phyloP scores from a whole-genome alignment of 2,797 vertebrate species.

The Oreochromis grahami region DNA sequence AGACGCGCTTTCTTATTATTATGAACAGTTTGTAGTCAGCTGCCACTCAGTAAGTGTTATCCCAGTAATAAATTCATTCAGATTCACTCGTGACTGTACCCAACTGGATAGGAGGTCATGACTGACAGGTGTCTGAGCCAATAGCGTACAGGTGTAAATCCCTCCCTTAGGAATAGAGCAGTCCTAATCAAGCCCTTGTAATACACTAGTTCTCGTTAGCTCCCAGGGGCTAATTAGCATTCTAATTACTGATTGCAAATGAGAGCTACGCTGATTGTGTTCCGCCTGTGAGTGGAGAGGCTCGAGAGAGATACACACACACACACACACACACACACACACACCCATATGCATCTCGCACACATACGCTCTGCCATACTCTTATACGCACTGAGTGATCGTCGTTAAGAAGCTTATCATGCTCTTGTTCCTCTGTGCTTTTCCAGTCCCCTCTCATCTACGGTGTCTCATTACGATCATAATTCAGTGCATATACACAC shows the following conservation, averaged over 20 bases:
- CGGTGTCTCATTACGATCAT: conserved; percentile 67
- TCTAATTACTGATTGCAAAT: conserved; percentile 99
- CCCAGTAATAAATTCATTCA: conserved; percentile 3
- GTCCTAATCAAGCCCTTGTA: conserved; percentile 99
- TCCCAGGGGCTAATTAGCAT: conserved; percentile 99
- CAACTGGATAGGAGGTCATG: conserved; percentile 37
- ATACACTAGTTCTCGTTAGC: conserved; percentile 99
- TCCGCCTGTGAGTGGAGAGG: conserved; percentile 64
- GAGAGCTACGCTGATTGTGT: conserved; percentile 79
- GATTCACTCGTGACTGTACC: conserved; percentile 3
- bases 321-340: conserved; percentile 49
- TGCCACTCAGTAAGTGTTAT: background rate
- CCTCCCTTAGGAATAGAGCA: conserved; percentile 82
- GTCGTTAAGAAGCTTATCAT: conserved; percentile 99
- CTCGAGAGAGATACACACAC: conserved; percentile 47
- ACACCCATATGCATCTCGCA: conserved; percentile 56
- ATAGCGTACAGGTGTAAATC: conserved; percentile 59
- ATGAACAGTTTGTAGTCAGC: background rate
- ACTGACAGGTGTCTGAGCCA: conserved; percentile 64
- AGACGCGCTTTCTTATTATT: background rate
- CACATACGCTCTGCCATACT: conserved; percentile 48
- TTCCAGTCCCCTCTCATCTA: conserved; percentile 66
- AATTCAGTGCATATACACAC: conserved; percentile 60
- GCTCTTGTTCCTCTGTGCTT: conserved; percentile 66
- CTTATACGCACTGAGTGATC: conserved; percentile 83